Percentiles rank a stretch among this genome's conserved stretches.
Evolutionary conservation across 2,797 vertebrate genomes (phyloP).

Genomic region (Propithecus perrieri): DNA sequence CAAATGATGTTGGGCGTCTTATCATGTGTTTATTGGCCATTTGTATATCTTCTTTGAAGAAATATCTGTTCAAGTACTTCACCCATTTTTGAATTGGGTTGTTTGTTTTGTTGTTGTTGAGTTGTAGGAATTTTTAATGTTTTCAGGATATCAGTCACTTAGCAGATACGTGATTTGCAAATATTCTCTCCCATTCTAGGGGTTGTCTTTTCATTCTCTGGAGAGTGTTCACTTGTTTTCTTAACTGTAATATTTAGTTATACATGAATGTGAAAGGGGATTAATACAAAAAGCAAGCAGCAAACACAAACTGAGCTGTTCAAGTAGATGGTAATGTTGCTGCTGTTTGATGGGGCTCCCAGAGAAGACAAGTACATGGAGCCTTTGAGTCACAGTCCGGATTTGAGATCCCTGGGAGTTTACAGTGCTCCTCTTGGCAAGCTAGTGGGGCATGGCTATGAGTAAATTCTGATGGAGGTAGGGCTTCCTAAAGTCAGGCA

Average conservation of each 20-base stretch:
- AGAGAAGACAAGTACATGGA: neutral
- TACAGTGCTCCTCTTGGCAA: neutral
- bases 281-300: neutral
- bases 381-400: neutral
- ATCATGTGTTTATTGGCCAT: neutral
- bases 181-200: neutral
- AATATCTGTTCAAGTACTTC: neutral
- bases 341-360: neutral
- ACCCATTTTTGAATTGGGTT: neutral
- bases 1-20: neutral
- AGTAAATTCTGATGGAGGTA: neutral
- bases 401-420: neutral
- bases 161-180: neutral
- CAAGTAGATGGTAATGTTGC: neutral
- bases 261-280: neutral
- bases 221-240: neutral
- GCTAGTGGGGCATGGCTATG: neutral
- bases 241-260: neutral
- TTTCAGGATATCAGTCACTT: neutral
- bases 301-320: neutral
- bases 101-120: neutral
- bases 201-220: neutral
- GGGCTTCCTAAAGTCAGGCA: neutral
- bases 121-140: neutral
- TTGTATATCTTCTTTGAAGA: neutral